phyloP scores from a whole-genome alignment of 2,113 vertebrate species.

The Lepisosteus osseus region DNA sequence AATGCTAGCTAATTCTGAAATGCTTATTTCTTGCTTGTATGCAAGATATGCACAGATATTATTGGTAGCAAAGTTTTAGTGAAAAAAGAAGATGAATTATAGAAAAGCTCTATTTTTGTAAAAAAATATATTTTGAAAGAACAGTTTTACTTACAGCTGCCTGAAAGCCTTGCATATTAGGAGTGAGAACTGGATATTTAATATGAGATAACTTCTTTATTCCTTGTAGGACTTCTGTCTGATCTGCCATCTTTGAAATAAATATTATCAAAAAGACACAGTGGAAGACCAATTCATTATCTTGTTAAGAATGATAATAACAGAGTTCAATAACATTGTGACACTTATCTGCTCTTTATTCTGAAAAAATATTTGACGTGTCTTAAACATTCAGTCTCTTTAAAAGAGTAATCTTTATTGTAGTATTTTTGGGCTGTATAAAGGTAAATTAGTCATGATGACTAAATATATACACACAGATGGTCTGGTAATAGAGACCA shows the following conservation, averaged over 20 bases:
- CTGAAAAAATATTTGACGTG: too few species aligned
- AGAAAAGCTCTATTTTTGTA: not conserved
- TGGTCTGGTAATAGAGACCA: too few species aligned
- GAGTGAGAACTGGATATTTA: slow-evolving; percentile 86
- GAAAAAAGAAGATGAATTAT: too few species aligned
- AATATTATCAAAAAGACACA: slow-evolving; percentile 15
- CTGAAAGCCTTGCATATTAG: slow-evolving; percentile 87
- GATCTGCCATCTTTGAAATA: slow-evolving; percentile 87
- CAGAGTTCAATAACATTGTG: too few species aligned
- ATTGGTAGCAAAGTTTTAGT: too few species aligned
- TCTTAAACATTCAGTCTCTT: too few species aligned
- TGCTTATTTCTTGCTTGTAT: not conserved
- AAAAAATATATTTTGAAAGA: slow-evolving; percentile 29
- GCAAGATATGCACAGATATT: not conserved
- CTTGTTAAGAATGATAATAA: too few species aligned
- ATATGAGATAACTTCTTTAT: slow-evolving; percentile 76
- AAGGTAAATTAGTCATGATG: too few species aligned
- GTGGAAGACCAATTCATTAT: not conserved
- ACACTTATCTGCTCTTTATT: too few species aligned
- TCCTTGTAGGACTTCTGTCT: slow-evolving; percentile 81
- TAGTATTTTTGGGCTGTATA: too few species aligned
- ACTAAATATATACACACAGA: too few species aligned
- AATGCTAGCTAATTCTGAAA: not conserved
- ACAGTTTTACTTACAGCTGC: slow-evolving; percentile 76
- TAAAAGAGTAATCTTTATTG: too few species aligned